Evolutionary conservation across 2,888 invertebrate genomes (phyloP).

Genomic region (Trypoxylon attenuatum): DNA sequence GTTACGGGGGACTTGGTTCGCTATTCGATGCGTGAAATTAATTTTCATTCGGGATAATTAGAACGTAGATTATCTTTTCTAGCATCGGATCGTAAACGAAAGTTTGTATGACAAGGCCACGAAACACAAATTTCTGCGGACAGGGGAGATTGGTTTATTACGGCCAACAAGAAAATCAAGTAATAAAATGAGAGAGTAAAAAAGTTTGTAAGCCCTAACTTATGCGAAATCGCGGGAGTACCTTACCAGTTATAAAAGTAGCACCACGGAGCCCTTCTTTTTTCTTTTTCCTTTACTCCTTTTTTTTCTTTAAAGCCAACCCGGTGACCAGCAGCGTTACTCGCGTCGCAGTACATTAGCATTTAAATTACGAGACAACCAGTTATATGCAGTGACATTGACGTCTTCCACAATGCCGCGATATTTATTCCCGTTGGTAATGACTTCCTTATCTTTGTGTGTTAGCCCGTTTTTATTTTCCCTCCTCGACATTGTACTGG

Average conservation of each 20-base stretch:
- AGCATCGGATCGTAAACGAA: no score
- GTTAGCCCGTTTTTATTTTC: background rate
- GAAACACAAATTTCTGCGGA: no score
- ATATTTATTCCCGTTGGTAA: conserved; percentile 21
- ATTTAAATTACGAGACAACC: conserved; percentile 29
- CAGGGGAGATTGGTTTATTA: background rate
- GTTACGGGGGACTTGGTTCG: no score
- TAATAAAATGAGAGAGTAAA: background rate
- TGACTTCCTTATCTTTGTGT: background rate
- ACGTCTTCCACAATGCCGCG: conserved; percentile 18
- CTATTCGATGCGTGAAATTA: no score
- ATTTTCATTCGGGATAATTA: no score
- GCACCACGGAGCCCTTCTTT: background rate
- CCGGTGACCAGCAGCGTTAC: background rate
- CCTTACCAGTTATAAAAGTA: background rate
- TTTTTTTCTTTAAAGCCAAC: no score
- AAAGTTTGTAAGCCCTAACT: background rate
- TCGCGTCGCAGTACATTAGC: conserved; percentile 28
- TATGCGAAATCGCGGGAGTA: background rate
- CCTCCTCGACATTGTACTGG: background rate
- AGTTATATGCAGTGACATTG: conserved; percentile 16
- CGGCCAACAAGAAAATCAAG: background rate
- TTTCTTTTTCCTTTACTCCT: no score
- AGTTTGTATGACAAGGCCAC: no score
- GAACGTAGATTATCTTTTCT: no score